Base-by-base conservation (phyloP, 2,113 vertebrate genomes). In the Theristicus caerulescens region DNA sequence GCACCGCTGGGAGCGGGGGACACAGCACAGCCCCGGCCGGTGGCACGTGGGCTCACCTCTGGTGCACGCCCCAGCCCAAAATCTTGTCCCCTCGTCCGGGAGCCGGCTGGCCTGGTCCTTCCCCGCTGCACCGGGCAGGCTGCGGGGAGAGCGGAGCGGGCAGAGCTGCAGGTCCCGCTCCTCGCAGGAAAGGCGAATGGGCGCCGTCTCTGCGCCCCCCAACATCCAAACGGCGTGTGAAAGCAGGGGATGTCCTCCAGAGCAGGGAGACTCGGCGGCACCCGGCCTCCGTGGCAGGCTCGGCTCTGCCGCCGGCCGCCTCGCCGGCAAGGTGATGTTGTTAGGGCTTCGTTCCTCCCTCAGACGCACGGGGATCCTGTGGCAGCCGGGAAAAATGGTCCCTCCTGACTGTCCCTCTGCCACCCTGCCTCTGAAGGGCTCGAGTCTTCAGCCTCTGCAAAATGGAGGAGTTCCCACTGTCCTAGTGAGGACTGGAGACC, bases 311-410 rank as follows among this genome's bases (percentile, higher is more conserved):
- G 2, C 9, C 6, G 19, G 38, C 65, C 58, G 4, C n/a, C 57
- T 57, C 13, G 6, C 25, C 1, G 1, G 27, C 40, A 17, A 0
- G 21, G 82, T 1, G 57, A 27, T 0, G 0, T 14, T 0, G 0
- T 14, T 20, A 29, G 2, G 22, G 32, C 42, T 94, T 67, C 2
- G 0, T 15, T 31, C 20, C n/a, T 49, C 64, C 65, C 13, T 4
- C 34, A 15, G 73, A 31, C 3, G 2, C 5, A 10, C 52, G 9
- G 36, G 25, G 29, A 20, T 12, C 57, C 59, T 51, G 36, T 2
- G 5, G 57, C 57, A 34, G 46, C 57, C 0, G 0, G 49, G 54
- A 38, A 44, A 49, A 81, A 15, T 3, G 5, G 44, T 22, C 58
- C 47, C 52, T 80, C 27, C 21, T 11, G 4, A 11, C 80, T 59